These are phyloP conservation scores for Cyprinus carpio DNA, from an alignment of 2,113 vertebrate genomes.

Conservation along the genomic window DNA sequence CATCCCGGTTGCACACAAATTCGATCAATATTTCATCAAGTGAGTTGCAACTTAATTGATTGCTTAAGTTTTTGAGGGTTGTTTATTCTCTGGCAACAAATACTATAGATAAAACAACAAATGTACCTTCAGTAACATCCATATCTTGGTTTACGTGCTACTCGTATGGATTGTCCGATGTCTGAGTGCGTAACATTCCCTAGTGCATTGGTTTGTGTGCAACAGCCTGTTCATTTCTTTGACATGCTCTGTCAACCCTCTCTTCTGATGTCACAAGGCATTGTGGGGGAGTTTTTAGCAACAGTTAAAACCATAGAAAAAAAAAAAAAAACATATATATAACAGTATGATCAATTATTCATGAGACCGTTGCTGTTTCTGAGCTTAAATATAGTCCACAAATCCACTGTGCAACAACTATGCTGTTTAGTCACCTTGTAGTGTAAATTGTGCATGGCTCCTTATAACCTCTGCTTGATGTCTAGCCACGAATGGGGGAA, in stretches of 20 bases:
- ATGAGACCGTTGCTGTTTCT: slow-evolving; percentile 39
- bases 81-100: slow-evolving; percentile 14
- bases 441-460: slow-evolving; percentile 33
- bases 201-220: neutral
- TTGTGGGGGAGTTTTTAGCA: slow-evolving; percentile 29
- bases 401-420: slow-evolving; percentile 10
- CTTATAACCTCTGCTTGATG: neutral
- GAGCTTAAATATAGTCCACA: slow-evolving; percentile 32
- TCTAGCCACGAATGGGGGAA: neutral
- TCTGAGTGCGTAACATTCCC: neutral
- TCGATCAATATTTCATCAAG: slow-evolving; percentile 26
- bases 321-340: too few relatives aligned
- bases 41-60: neutral
- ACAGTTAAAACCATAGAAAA: slow-evolving; percentile 26
- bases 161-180: neutral
- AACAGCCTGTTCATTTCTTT: neutral
- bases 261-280: neutral
- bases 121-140: neutral
- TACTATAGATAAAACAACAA: neutral
- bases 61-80: neutral
- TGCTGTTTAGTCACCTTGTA: slow-evolving; percentile 40
- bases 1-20: neutral
- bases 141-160: neutral
- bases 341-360: slow-evolving; percentile 51
- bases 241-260: neutral